Conservation (phyloP, 2,888 invertebrate species). For the Lymantria monacha region DNA sequence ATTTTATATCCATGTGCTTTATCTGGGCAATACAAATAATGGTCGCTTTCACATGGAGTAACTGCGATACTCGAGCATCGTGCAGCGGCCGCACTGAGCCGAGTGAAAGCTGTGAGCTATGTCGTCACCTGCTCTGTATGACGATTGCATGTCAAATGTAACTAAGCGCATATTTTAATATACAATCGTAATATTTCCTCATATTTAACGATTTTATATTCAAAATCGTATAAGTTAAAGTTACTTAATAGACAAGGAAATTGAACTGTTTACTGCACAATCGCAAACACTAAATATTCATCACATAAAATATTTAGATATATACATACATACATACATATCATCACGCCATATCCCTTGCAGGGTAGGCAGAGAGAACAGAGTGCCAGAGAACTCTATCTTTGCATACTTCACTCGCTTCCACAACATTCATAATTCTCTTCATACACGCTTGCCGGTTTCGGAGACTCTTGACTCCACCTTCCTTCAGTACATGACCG, state of each 20-base stretch:
- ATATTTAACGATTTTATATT: not conserved
- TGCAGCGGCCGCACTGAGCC: conserved; percentile 26
- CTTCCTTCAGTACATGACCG: no score
- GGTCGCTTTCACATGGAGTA: conserved; percentile 66
- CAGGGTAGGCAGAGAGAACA: no score
- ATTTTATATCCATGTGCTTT: conserved; percentile 21
- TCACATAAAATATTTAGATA: not conserved
- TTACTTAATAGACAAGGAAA: not conserved
- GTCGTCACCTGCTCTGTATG: conserved; percentile 54
- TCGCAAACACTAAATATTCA: not conserved
- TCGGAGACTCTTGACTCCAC: no score
- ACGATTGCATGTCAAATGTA: conserved; percentile 36
- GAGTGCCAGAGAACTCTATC: no score
- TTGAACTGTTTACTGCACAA: not conserved
- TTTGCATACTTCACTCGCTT: no score
- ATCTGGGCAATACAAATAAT: conserved; percentile 40
- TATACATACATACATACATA: not conserved
- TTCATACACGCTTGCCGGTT: no score
- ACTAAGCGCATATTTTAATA: conserved; percentile 17
- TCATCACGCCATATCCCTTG: no score
- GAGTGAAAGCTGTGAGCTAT: conserved; percentile 58
- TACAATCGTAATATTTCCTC: not conserved
- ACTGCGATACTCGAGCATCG: conserved; percentile 30
- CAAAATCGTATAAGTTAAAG: not conserved
- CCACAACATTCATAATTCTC: no score